Conservation (phyloP, 1,140 invertebrate genomes). For the Octopus bimaculoides region DNA sequence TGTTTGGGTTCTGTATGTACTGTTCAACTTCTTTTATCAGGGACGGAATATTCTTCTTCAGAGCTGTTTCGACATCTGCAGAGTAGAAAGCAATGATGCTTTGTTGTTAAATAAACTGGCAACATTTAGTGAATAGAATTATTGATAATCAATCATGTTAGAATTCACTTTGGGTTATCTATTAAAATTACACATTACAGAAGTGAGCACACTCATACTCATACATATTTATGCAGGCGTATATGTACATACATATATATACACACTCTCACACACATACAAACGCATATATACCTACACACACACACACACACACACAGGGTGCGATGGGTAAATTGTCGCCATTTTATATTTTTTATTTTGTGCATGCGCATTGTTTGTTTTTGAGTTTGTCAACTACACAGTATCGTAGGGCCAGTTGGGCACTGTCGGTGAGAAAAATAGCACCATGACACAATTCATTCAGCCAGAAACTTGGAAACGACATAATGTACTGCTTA, state of each 20-base stretch:
- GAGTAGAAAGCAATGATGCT: neutral
- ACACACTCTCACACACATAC: too few relatives aligned
- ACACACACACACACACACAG: too few relatives aligned
- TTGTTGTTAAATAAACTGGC: neutral
- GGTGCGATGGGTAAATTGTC: too few relatives aligned
- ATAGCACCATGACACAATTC: too few relatives aligned
- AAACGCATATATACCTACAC: too few relatives aligned
- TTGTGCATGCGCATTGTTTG: too few relatives aligned
- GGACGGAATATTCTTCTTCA: neutral
- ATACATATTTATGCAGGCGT: neutral
- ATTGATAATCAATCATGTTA: neutral
- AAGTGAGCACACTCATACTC: neutral
- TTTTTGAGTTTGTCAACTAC: too few relatives aligned
- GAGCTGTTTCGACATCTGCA: neutral
- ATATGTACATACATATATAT: neutral
- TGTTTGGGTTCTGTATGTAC: neutral
- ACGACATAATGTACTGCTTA: too few relatives aligned
- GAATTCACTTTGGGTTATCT: neutral
- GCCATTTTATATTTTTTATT: too few relatives aligned
- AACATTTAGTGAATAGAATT: neutral
- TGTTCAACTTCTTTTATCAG: neutral
- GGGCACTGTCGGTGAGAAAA: too few relatives aligned
- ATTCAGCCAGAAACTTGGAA: too few relatives aligned
- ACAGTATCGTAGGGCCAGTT: too few relatives aligned
- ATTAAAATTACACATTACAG: neutral